These are phyloP conservation scores for Stichodactyla helianthus DNA, from an alignment of 64 coral and sea anemone genomes.

Conservation along the genomic window DNA sequence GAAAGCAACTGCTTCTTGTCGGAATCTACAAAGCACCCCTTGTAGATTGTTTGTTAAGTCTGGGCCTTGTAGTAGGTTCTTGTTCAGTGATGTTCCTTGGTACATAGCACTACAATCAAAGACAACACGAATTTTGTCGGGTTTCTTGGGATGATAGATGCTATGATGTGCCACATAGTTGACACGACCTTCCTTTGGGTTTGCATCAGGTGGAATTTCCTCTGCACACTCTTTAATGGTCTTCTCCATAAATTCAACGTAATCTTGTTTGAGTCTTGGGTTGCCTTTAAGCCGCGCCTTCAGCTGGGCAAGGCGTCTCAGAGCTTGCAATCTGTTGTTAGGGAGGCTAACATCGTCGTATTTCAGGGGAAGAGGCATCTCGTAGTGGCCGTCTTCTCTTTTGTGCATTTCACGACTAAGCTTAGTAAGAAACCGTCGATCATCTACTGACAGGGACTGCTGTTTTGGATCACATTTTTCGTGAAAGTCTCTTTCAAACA, in stretches of 20 bases:
- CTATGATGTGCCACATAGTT: slow-evolving; percentile 8
- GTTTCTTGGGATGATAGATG: too few species aligned
- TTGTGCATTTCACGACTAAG: neutral
- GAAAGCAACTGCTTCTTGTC: slow-evolving; percentile 29
- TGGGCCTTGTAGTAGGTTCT: slow-evolving; percentile 26
- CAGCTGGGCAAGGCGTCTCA: slow-evolving; percentile 6
- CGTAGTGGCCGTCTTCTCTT: neutral
- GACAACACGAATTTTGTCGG: too few species aligned
- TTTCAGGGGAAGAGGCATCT: neutral
- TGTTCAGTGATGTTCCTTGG: slow-evolving; percentile 19
- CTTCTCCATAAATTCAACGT: slow-evolving; percentile 11
- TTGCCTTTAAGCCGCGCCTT: neutral
- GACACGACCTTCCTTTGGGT: neutral
- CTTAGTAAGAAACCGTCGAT: neutral
- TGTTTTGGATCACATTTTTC: neutral
- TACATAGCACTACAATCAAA: slow-evolving; percentile 7
- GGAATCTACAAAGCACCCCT: slow-evolving; percentile 26
- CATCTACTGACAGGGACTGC: neutral
- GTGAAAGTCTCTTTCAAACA: slow-evolving; percentile 19
- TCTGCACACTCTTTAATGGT: slow-evolving; percentile 9
- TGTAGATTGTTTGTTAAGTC: slow-evolving; percentile 21
- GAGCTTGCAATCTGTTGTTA: slow-evolving; percentile 20
- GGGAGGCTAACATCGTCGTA: neutral
- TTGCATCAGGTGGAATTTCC: neutral
- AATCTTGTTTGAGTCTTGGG: neutral